phyloP scores from a whole-genome alignment of 92 coral and sea anemone species.

The Palythoa grandiflora region DNA sequence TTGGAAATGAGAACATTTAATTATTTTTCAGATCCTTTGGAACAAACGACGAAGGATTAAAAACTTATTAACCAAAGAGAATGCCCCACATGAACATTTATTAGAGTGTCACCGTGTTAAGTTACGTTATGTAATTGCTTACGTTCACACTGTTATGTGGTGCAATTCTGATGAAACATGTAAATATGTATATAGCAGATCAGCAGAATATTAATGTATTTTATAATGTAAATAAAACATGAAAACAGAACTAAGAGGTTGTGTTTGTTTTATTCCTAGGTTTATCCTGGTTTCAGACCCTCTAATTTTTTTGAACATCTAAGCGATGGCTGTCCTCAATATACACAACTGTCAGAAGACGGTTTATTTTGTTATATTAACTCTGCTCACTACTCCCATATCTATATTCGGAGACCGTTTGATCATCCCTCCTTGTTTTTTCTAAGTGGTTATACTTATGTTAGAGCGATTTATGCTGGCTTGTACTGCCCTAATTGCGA shows the following conservation, averaged over 20 bases:
- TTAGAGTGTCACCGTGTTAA: neutral
- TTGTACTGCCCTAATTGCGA: neutral
- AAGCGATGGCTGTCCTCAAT: neutral
- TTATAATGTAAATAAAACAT: neutral
- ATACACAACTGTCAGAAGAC: neutral
- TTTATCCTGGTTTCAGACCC: constrained; percentile 4
- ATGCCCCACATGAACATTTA: neutral
- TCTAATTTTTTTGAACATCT: neutral
- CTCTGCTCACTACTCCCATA: neutral
- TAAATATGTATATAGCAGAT: neutral
- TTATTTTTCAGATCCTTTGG: neutral
- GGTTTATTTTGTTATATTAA: neutral
- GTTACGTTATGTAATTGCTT: constrained; percentile 2
- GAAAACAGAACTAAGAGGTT: neutral
- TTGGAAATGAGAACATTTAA: neutral
- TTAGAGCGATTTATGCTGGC: neutral
- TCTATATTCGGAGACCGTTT: neutral
- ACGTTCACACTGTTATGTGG: neutral
- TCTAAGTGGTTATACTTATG: neutral
- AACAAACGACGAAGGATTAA: neutral
- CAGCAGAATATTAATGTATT: neutral
- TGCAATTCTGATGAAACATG: neutral
- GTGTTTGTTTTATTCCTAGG: constrained; percentile 3
- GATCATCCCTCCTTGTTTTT: neutral
- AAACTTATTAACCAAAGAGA: constrained; percentile 2